Base-by-base conservation (phyloP, 2,888 invertebrate species). In the Drosophila vallismaia region DNA sequence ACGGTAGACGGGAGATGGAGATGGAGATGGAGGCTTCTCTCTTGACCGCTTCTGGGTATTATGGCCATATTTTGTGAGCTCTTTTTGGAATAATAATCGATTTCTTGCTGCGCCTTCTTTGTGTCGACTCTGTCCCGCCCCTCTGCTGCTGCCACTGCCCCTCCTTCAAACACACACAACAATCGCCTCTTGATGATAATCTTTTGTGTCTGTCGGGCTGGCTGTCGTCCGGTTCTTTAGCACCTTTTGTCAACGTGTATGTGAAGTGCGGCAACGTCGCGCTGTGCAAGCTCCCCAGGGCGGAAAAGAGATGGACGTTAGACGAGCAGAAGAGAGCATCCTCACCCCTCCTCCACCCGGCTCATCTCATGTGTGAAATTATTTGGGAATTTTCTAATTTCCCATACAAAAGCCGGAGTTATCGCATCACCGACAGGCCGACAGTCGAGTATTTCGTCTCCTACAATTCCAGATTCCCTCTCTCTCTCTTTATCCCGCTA, bases 371-470 rank as follows among this genome's bases (percentile, higher is more conserved):
- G 85, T 85, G 82, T 87, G 85, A 87, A 82, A 82, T 82, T 87
- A 85, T 82, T 82, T 87, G 75, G 85, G 82, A 85, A 85, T 78
- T 82, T 87, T 82, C 85, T 77, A 83, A 83, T 81, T 86, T 81
- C 80, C 77, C 84, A 79, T 75, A 77, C 84, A 74, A 55, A 62
- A 81, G 77, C 86, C 80, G 78, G 78, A 81, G 86, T 82, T 82
- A 82, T 86, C 81, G 85, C 82, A 86, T 84, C 67, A 70, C 49
- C 55, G 62, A 44, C 29, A 36, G 8, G 38, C 31, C n/a, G n/a
- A n/a, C n/a, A n/a, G 60, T 55, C n/a, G 24, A 51, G 55, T 56
- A 58, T 67, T 70, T 19, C 19, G 19, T 19, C 19, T 19, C 2
- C 19, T n/a, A n/a, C n/a, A n/a, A n/a, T n/a, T n/a, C n/a, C n/a